Evolutionary conservation across 2,113 vertebrate genomes (phyloP).

Genomic region (Microcebus jonahi): DNA sequence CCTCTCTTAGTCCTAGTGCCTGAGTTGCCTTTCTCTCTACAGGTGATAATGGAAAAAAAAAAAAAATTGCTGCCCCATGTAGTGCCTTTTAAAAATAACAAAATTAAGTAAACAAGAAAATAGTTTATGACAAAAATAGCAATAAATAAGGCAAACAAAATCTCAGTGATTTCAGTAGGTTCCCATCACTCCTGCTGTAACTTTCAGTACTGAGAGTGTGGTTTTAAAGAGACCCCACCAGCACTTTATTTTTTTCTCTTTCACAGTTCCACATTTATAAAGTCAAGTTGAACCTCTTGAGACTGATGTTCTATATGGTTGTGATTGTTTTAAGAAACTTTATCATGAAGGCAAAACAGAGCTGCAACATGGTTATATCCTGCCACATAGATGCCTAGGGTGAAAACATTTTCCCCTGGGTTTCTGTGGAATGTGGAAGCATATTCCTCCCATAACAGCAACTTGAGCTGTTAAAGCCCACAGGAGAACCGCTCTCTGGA

Average conservation of each 20-base stretch:
- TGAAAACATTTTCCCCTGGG: neutral
- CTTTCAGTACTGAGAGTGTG: neutral
- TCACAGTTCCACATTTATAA: conserved; percentile 6
- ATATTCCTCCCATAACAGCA: neutral
- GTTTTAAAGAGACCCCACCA: neutral
- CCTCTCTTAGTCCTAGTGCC: neutral
- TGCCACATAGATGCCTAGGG: neutral
- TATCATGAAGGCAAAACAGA: conserved; percentile 10
- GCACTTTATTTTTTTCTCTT: neutral
- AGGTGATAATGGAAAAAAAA: neutral
- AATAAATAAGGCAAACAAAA: neutral
- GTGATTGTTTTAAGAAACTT: conserved; percentile 29
- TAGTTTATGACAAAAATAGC: conserved; percentile 9
- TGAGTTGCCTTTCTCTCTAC: neutral
- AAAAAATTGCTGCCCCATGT: neutral
- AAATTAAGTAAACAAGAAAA: conserved; percentile 34
- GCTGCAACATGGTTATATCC: neutral
- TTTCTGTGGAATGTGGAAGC: neutral
- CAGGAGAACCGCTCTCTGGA: conserved; percentile 17
- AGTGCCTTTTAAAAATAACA: neutral
- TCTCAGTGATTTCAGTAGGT: neutral
- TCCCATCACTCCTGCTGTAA: neutral
- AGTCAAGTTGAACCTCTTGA: neutral
- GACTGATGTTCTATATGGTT: neutral
- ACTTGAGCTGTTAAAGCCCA: neutral